These are phyloP conservation scores for Mimumesa dahlbomi DNA, from an alignment of 2,888 invertebrate genomes.

Conservation along the genomic window DNA sequence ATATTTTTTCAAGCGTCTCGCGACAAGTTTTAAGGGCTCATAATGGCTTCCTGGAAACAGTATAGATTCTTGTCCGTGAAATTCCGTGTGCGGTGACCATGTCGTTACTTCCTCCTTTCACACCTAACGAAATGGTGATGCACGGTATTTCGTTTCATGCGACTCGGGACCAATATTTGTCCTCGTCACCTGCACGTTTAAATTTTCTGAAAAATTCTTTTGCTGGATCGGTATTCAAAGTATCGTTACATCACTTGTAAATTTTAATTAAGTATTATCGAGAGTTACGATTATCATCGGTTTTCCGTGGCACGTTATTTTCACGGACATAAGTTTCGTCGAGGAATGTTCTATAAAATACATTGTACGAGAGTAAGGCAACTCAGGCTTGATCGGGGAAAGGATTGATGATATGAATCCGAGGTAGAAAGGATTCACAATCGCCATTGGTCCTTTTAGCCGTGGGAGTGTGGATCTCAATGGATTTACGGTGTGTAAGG, in stretches of 20 bases:
- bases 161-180: slow-evolving; percentile 61
- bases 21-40: slow-evolving; percentile 39
- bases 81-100: slow-evolving; percentile 56
- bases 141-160: slow-evolving; percentile 57
- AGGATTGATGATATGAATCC: slow-evolving; percentile 46
- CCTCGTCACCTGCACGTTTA: slow-evolving; percentile 48
- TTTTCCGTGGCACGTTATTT: no score
- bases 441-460: slow-evolving; percentile 57
- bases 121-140: slow-evolving; percentile 56
- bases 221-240: no score
- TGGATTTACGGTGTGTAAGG: slow-evolving; percentile 55
- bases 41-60: slow-evolving; percentile 56
- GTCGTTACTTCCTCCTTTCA: slow-evolving; percentile 66
- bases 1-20: slow-evolving; percentile 14
- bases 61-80: slow-evolving; percentile 42
- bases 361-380: neutral
- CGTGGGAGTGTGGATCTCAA: slow-evolving; percentile 40
- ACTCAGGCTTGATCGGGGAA: neutral
- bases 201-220: slow-evolving; percentile 25
- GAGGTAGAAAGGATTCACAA: slow-evolving; percentile 44
- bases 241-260: no score
- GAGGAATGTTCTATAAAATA: slow-evolving; percentile 6
- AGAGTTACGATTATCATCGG: no score
- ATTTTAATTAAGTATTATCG: no score
- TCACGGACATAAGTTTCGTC: no score